phyloP scores from a whole-genome alignment of 2,888 invertebrate species.

The Leuctra nigra region DNA sequence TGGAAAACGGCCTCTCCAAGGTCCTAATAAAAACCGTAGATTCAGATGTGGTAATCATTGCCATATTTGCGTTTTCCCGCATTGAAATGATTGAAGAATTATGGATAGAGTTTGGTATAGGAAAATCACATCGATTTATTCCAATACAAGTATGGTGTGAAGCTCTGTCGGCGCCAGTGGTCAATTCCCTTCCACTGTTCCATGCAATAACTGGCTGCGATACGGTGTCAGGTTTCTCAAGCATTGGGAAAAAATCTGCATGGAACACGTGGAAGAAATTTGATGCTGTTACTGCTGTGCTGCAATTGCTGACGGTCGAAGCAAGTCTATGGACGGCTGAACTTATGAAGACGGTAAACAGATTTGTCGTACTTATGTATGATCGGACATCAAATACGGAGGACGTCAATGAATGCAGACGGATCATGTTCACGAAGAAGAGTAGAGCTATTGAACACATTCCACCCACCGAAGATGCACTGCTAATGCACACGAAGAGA shows the following conservation, averaged over 20 bases:
- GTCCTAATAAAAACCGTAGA: slow-evolving; percentile 11
- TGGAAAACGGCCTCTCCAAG: slow-evolving; percentile 1
- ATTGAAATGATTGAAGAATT: slow-evolving; percentile 6
- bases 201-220: slow-evolving; percentile 13
- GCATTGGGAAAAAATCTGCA: slow-evolving; percentile 14
- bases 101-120: slow-evolving; percentile 17
- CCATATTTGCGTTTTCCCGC: neutral
- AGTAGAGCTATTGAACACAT: slow-evolving; percentile 7
- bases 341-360: neutral
- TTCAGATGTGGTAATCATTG: slow-evolving; percentile 16
- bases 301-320: too few species aligned
- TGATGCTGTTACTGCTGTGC: too few species aligned
- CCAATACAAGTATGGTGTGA: neutral
- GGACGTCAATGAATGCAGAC: slow-evolving; percentile 13
- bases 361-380: slow-evolving; percentile 11
- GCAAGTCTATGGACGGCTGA: neutral
- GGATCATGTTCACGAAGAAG: slow-evolving; percentile 13
- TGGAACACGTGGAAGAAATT: slow-evolving; percentile 9
- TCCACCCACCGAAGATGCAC: slow-evolving; percentile 15
- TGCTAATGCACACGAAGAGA: neutral
- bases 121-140: slow-evolving; percentile 4
- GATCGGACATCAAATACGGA: slow-evolving; percentile 1
- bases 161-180: neutral
- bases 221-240: slow-evolving; percentile 9
- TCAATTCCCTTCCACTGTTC: neutral